Percentiles rank a stretch among this genome's conserved stretches.
Evolutionary conservation across 2,113 vertebrate genomes (phyloP).

Genomic region (Mobula birostris): DNA sequence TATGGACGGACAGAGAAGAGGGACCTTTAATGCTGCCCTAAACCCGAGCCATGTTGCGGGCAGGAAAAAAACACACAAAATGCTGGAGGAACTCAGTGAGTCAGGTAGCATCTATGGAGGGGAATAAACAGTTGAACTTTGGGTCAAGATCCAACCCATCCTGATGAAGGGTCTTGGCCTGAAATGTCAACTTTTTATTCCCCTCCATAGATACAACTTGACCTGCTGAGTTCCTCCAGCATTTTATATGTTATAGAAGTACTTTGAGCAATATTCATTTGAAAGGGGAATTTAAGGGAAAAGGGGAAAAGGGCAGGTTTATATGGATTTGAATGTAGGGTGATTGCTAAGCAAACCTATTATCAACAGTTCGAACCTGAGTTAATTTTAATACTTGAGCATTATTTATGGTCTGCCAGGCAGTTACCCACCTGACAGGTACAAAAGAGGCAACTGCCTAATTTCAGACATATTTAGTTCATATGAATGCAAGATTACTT

Average conservation of each 20-base stretch:
- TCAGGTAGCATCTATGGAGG: background rate
- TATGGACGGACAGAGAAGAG: too few species aligned
- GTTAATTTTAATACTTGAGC: background rate
- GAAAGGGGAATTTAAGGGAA: background rate
- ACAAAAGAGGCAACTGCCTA: background rate
- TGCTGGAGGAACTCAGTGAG: background rate
- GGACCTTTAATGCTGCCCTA: too few species aligned
- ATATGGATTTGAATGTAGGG: background rate
- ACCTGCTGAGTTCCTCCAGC: too few species aligned
- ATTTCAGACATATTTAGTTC: background rate
- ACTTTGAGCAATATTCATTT: too few species aligned
- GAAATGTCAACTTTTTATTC: too few species aligned
- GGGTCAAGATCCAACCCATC: too few species aligned
- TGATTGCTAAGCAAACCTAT: background rate
- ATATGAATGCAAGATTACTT: background rate
- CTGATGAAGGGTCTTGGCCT: too few species aligned
- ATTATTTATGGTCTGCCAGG: background rate
- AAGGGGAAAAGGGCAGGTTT: background rate
- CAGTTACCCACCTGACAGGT: background rate
- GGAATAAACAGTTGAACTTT: background rate
- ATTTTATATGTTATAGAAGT: too few species aligned
- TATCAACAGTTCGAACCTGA: background rate
- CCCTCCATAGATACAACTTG: too few species aligned
- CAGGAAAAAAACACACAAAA: too few species aligned
- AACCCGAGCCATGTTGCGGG: too few species aligned